Evolutionary conservation across 2,888 invertebrate species (phyloP), one percentile per base, ranked within the genome.

Genomic region (Plutella xylostella): DNA sequence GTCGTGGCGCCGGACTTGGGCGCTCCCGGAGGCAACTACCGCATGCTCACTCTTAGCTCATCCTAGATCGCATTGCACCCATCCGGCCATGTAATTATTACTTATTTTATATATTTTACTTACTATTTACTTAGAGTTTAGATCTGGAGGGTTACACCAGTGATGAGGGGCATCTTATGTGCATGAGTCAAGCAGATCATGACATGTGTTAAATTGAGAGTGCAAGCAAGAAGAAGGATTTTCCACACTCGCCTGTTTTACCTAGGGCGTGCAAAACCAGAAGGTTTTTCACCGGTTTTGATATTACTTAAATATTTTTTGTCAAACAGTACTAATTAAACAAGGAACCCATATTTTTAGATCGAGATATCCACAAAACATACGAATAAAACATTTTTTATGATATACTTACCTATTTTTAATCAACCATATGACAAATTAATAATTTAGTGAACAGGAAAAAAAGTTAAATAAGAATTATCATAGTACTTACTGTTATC

Each of bases 11-110:
- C 78, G 37, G 58, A 55, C 6, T 50, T 69, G 39, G 80, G 80
- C 49, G 74, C 75, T 48, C 63, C 67, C 43, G 77, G 77, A 82
- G 80, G 79, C 79, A 80, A 79, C 66, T 65, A 72, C 63, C 63
- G 74, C 69, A 72, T 72, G 72, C 56, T 68, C 63, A 59, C 56
- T 61, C 55, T 54, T 73, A 73, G 63, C 64, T 65, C 65, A 68
- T 70, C 58, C 53, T 74, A 74, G 73, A 74, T 66, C 49, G 67
- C 74, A 71, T 73, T 72, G 75, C 78, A 78, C 76, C 56, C 67
- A 68, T 66, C 57, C 46, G 48, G 54, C 60, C 70, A 74, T 71
- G 74, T 74, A 74, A 74, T 67, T 60, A 40, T 39, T 39, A n/a
- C 12, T 45, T 45, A 15, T 41, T 45, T 40, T 41, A 14, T 14